phyloP scores from a whole-genome alignment of 2,113 vertebrate species.

The Heterocephalus glaber region DNA sequence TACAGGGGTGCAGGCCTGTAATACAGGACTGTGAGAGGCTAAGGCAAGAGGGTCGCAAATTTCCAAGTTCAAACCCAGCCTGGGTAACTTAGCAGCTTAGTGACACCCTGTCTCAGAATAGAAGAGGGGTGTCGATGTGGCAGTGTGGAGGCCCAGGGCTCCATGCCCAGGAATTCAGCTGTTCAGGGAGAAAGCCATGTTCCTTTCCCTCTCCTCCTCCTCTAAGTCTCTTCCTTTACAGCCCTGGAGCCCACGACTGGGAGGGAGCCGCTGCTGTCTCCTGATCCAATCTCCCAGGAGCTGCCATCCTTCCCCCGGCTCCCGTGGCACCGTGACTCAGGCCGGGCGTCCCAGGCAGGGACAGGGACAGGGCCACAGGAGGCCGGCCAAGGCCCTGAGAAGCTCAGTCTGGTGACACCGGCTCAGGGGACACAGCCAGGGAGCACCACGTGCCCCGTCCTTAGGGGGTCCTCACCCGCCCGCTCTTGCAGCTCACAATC shows the following conservation, averaged over 20 bases:
- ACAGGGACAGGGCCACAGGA: background rate
- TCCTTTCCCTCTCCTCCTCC: too few relatives aligned
- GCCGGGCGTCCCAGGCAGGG: slow-evolving; percentile 66
- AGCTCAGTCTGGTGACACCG: too few relatives aligned
- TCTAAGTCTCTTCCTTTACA: too few relatives aligned
- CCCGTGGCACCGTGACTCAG: slow-evolving; percentile 65
- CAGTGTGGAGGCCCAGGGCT: background rate
- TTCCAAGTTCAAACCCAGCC: background rate
- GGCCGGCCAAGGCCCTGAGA: too few relatives aligned
- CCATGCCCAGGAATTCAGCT: background rate
- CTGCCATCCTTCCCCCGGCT: slow-evolving; percentile 82
- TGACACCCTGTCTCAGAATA: background rate
- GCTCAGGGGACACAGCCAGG: too few relatives aligned
- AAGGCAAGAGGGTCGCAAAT: background rate
- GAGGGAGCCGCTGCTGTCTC: background rate
- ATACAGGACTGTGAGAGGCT: background rate
- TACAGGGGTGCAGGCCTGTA: background rate
- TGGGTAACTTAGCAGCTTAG: background rate
- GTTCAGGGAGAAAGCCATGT: background rate
- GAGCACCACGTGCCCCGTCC: too few relatives aligned
- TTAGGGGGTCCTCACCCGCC: too few relatives aligned
- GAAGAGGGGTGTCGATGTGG: too few relatives aligned
- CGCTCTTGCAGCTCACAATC: too few relatives aligned
- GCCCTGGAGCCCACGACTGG: too few relatives aligned
- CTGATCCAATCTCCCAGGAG: slow-evolving; percentile 81